Evolutionary conservation across 2,797 vertebrate genomes (phyloP).

Genomic region (Rhincodon typus): DNA sequence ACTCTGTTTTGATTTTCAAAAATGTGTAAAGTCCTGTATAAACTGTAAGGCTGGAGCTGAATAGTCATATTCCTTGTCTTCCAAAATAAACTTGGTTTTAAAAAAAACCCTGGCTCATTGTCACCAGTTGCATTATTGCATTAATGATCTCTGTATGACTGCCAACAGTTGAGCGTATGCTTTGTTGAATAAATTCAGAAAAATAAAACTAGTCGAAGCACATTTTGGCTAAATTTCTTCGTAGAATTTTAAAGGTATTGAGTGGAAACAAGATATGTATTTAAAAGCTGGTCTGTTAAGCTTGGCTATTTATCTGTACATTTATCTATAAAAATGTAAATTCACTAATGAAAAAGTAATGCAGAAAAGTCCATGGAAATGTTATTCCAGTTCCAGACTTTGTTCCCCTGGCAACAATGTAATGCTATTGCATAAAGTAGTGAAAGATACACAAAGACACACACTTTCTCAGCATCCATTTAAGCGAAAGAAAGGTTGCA

Average conservation of each 20-base stretch:
- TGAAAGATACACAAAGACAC: not conserved
- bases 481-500: not conserved
- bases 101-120: not conserved
- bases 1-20: not conserved
- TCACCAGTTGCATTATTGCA: not conserved
- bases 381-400: not conserved
- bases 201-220: not conserved
- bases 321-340: not conserved
- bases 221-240: not conserved
- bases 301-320: not conserved
- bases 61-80: not conserved
- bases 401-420: not conserved
- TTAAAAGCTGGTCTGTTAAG: not conserved
- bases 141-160: not conserved
- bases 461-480: not conserved
- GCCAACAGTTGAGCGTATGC: not conserved
- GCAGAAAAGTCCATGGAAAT: not conserved
- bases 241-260: not conserved
- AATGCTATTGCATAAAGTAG: not conserved
- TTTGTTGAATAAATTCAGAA: not conserved
- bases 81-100: not conserved
- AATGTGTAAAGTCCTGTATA: not conserved
- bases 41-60: not conserved
- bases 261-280: not conserved
- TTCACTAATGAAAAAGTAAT: not conserved